Conservation (phyloP, 2,888 invertebrate species). For the Dicroscelio sp. region DNA sequence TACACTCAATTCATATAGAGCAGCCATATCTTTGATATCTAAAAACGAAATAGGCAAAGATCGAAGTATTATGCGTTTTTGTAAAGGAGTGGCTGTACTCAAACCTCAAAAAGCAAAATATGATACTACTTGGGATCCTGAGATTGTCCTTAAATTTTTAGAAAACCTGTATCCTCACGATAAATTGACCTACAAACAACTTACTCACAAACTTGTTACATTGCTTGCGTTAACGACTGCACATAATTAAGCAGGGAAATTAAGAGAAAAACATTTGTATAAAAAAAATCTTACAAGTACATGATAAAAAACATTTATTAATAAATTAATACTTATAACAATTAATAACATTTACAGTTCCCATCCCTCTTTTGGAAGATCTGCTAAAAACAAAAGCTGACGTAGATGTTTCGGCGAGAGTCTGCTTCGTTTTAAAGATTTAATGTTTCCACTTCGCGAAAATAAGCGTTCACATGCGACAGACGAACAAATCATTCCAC, state of each 20-base stretch:
- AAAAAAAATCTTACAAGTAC: too few species aligned
- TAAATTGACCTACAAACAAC: neutral
- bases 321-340: too few species aligned
- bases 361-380: slow-evolving; percentile 15
- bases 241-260: too few species aligned
- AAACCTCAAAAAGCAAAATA: slow-evolving; percentile 31
- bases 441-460: slow-evolving; percentile 13
- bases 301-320: too few species aligned
- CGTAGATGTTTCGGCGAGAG: slow-evolving; percentile 18
- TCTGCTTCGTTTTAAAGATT: neutral
- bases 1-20: neutral
- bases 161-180: neutral
- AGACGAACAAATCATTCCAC: slow-evolving; percentile 26
- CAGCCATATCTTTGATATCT: neutral
- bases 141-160: neutral
- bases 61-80: slow-evolving; percentile 3
- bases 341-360: neutral
- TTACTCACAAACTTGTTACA: slow-evolving; percentile 2
- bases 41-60: neutral
- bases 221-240: neutral
- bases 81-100: slow-evolving; percentile 4
- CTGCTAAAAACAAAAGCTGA: neutral
- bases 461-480: slow-evolving; percentile 30
- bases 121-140: slow-evolving; percentile 2
- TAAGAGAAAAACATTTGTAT: too few species aligned